These are phyloP conservation scores for Casuarius casuarius DNA, from an alignment of 2,113 vertebrate genomes.

Conservation along the genomic window DNA sequence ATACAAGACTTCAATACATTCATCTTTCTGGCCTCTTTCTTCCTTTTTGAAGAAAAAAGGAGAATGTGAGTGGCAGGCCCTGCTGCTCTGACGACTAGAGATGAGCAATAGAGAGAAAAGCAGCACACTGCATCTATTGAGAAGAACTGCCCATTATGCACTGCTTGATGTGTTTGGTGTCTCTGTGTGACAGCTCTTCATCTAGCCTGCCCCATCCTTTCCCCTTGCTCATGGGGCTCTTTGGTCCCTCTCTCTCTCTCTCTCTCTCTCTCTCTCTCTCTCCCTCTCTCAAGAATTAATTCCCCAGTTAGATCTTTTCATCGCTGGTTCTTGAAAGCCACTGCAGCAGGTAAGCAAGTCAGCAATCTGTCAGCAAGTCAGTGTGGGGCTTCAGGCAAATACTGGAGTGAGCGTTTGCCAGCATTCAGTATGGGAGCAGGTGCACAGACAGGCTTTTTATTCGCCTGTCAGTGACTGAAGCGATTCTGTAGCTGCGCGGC, in stretches of 20 bases:
- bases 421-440: not conserved
- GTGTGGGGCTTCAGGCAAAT: not conserved
- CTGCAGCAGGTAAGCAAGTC: not conserved
- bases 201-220: not conserved
- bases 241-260: not conserved
- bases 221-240: not conserved
- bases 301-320: not conserved
- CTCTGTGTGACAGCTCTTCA: not conserved
- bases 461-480: not conserved
- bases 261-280: no score
- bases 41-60: not conserved
- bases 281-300: not conserved
- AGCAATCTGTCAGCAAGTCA: accelerated
- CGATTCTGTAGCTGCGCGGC: not conserved
- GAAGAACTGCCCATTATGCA: accelerated
- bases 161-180: not conserved
- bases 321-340: not conserved
- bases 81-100: not conserved
- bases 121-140: not conserved
- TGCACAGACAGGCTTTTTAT: not conserved
- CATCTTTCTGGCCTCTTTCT: not conserved
- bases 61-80: not conserved
- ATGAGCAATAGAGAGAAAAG: not conserved
- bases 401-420: not conserved
- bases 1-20: not conserved